Evolutionary conservation across 1,140 invertebrate genomes (phyloP), one percentile per base, ranked within the genome.

Genomic region (Apocrypta bakeri): DNA sequence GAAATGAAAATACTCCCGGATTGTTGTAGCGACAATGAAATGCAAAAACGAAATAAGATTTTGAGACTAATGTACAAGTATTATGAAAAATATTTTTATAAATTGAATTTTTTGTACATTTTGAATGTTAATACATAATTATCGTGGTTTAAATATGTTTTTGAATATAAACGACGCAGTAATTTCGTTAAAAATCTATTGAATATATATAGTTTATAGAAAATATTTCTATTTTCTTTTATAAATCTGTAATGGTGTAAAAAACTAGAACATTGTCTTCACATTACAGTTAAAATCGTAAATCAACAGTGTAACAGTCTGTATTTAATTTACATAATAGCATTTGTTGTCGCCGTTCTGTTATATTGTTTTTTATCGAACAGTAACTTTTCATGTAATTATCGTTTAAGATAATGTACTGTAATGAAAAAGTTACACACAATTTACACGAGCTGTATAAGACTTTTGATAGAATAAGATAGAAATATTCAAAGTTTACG

Each of bases 161-260:
- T 79, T 9, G 1, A 48, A 69, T 48, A 24, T 21, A 68, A 79
- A 72, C 56, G 14, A 79, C 72, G 48, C 42, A 21, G 33, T 79
- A 29, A 71, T 64, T n/a, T 79, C 72, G 56, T 64, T 80, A 33
- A 80, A 25, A 61, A 24, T 71, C 48, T 71, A 79, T 79, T 24
- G 25, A 68, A 29, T 42, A 69, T 48, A 56, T 79, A 72, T 56
- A 71, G 64, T 79, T 80, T 73, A 63, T 73, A 73, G 9, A 0
- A 33, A 31, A 64, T 64, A 80, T 64, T 24, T 4, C 56, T 29
- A 24, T 73, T 25, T 73, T n/a, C n/a, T n/a, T 64, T 80, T 73
- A 73, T n/a, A 73, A 25, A 69, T 69, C 71, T 71, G 9, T 56
- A 71, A 37, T 72, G 12, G 27, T 68, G 24, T 79, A 79, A 64